Conservation (phyloP, 2,113 vertebrate genomes). For the Cisticola juncidis region DNA sequence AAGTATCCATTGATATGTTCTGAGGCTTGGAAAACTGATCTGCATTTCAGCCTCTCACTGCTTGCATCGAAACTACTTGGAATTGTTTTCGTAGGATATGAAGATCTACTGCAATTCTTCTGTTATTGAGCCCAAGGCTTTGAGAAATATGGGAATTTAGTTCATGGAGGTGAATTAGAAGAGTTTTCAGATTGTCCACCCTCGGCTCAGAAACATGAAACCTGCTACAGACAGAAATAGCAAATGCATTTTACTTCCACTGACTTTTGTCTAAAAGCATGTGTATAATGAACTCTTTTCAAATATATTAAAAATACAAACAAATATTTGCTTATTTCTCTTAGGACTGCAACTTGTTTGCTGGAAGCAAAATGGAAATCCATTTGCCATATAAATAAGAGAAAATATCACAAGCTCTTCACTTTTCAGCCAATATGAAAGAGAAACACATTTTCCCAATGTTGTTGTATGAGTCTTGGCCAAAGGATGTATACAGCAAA, state of each 20-base stretch:
- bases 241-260: background rate
- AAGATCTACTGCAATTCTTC: background rate
- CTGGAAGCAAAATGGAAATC: conserved; percentile 1
- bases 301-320: background rate
- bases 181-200: background rate
- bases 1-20: background rate
- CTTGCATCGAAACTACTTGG: background rate
- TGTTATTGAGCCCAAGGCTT: background rate
- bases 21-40: background rate
- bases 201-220: background rate
- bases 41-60: background rate
- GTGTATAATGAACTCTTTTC: background rate
- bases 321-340: background rate
- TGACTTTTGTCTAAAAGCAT: background rate
- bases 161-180: background rate
- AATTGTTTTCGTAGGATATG: background rate
- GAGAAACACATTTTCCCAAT: background rate
- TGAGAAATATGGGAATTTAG: background rate
- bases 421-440: background rate
- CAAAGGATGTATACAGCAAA: background rate
- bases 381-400: background rate
- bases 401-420: background rate
- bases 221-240: background rate
- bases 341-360: background rate
- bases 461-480: background rate